A percentile compares a stretch with the other conserved stretches of the same genome.
These are phyloP conservation scores for Lacerta viridis DNA, from an alignment of 2,797 vertebrate genomes.

Conservation along the genomic window DNA sequence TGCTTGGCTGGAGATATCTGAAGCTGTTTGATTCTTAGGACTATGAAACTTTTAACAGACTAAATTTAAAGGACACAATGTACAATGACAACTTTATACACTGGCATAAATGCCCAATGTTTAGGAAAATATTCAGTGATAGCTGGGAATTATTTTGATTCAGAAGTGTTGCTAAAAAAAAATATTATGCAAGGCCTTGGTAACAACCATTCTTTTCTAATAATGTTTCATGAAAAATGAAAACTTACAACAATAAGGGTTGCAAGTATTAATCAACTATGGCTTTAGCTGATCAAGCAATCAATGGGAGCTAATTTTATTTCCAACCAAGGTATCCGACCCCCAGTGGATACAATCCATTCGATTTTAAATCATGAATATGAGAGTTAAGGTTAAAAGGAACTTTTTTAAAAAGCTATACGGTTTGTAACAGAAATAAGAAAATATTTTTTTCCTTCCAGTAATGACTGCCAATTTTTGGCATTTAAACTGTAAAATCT, in stretches of 20 bases:
- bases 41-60: background rate
- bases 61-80: background rate
- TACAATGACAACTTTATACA: background rate
- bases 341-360: no score
- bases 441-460: background rate
- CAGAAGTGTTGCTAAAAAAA: background rate
- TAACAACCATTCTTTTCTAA: background rate
- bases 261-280: no score
- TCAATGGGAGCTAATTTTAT: no score
- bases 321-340: no score
- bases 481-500: background rate
- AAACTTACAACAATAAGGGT: no score
- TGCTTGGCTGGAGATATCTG: background rate
- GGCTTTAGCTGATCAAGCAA: no score
- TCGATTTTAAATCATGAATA: no score
- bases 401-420: background rate
- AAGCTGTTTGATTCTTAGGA: no score
- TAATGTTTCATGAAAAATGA: no score
- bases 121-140: background rate
- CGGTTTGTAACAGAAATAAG: background rate
- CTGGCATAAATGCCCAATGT: background rate
- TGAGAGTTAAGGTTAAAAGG: no score
- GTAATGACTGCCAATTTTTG: background rate
- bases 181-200: background rate
- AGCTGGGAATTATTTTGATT: background rate